Conservation (phyloP, 1,140 invertebrate species). For the Drosophila serrata region DNA sequence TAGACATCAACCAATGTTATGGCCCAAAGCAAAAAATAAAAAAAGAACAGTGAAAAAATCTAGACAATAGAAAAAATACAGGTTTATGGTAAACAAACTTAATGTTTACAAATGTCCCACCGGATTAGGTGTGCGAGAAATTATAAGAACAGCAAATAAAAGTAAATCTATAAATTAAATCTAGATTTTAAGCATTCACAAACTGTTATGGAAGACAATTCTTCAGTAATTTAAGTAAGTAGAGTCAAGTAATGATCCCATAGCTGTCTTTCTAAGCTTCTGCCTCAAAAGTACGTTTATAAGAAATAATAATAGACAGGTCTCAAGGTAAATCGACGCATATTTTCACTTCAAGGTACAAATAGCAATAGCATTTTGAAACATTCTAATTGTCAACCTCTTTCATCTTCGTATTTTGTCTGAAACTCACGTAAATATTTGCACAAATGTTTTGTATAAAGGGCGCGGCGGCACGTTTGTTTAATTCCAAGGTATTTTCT, state of each 20-base stretch:
- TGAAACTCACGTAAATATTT: conserved; percentile 54
- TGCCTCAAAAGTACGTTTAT: background rate
- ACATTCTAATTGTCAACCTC: conserved; percentile 7
- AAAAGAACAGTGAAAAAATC: conserved; percentile 6
- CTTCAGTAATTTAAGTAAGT: background rate
- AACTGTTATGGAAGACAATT: background rate
- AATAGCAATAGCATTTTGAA: background rate
- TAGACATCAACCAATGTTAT: conserved; percentile 17
- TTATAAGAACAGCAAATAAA: background rate
- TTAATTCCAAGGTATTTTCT: background rate
- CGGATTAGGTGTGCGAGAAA: background rate
- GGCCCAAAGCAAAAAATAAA: conserved; percentile 2
- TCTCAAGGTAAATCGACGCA: background rate
- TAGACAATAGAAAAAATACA: conserved; percentile 23
- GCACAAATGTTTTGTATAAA: conserved; percentile 55
- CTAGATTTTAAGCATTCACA: background rate
- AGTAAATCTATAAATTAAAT: background rate
- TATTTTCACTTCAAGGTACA: background rate
- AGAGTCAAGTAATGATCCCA: background rate
- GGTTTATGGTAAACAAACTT: conserved; percentile 23
- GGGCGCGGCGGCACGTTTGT: conserved; percentile 30
- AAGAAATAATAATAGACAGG: background rate
- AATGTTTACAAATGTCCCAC: background rate
- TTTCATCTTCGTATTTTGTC: conserved; percentile 3
- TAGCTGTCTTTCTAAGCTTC: background rate